These are phyloP conservation scores for Cirrhinus mrigala DNA, from an alignment of 2,797 vertebrate genomes.

Conservation along the genomic window DNA sequence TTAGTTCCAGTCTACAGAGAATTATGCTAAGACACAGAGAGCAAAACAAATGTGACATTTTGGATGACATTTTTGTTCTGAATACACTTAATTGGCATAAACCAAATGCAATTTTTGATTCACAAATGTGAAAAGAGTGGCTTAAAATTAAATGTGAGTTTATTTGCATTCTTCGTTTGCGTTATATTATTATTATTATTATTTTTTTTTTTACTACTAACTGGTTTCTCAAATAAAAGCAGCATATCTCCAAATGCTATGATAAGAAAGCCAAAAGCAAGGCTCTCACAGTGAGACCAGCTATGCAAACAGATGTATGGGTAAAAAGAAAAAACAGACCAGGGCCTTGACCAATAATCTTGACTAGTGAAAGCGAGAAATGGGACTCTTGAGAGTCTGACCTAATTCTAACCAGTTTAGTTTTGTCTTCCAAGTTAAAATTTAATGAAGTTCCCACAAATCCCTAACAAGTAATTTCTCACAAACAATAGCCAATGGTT, in stretches of 20 bases:
- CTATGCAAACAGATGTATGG: slow-evolving; percentile 29
- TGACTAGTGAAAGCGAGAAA: not conserved
- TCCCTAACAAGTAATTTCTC: not conserved
- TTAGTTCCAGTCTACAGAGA: not conserved
- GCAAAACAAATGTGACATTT: not conserved
- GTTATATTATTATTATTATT: too few species aligned
- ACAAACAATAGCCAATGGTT: not conserved
- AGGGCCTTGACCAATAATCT: not conserved
- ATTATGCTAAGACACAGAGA: not conserved
- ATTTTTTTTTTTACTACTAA: not conserved
- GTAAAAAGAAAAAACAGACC: slow-evolving; percentile 10
- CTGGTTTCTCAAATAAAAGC: not conserved
- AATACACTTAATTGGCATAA: not conserved
- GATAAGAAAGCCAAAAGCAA: not conserved
- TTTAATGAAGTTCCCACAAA: not conserved
- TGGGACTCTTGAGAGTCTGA: not conserved
- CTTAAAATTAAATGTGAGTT: not conserved
- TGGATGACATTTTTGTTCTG: not conserved
- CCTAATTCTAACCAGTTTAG: slow-evolving; percentile 10
- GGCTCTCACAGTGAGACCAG: slow-evolving; percentile 24
- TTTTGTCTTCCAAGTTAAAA: slow-evolving; percentile 30
- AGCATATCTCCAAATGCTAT: not conserved
- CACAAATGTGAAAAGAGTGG: not conserved
- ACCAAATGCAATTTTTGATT: not conserved
- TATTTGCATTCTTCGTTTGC: not conserved